Base-by-base conservation (phyloP, 2,797 vertebrate species). In the Urophycis tenuis region DNA sequence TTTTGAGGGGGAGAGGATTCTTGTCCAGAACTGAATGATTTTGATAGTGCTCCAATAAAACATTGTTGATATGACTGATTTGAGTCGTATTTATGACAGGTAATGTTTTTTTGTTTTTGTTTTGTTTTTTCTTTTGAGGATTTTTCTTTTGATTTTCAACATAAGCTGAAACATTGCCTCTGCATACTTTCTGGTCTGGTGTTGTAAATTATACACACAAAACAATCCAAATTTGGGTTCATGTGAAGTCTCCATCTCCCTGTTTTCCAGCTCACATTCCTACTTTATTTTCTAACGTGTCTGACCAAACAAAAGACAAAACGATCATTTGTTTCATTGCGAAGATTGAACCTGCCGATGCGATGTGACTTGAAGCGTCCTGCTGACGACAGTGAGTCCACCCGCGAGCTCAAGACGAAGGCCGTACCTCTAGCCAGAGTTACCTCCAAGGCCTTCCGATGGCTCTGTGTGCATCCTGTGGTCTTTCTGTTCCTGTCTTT, bases 321-420 rank as follows among this genome's bases (percentile, higher is more conserved):
- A 29, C 29, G n/a, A n/a, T n/a, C 19, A 3, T n/a, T 53, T n/a
- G 6, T 25, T 41, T 41, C 3, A 1, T 41, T 17, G 39, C 39
- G 14, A 41, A 41, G 39, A 41, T 41, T 41, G 39, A 41, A 41
- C 22, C 53, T n/a, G 53, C 53, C 11, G 29, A 10, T 67, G 60
- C 60, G 29, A 67, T 67, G n/a, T 67, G 25, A 67, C 60, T 67
- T 67, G 9, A 67, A 67, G 60, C 60, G 29, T 67, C 90, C 87
- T 90, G 90, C 82, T 84, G 76, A 72, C 77, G 31, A 79, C 82
- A 71, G 81, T 85, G 84, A 76, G 82, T 90, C 83, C 78, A 60
- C 75, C 80, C 71, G 71, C 72, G 88, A 92, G 91, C 93, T 88
- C 75, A 94, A 94, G 93, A 94, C 82, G 93, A 93, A 89, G 88